Evolutionary conservation across 2,888 invertebrate genomes (phyloP).

Genomic region (Cheilosia scutellata): DNA sequence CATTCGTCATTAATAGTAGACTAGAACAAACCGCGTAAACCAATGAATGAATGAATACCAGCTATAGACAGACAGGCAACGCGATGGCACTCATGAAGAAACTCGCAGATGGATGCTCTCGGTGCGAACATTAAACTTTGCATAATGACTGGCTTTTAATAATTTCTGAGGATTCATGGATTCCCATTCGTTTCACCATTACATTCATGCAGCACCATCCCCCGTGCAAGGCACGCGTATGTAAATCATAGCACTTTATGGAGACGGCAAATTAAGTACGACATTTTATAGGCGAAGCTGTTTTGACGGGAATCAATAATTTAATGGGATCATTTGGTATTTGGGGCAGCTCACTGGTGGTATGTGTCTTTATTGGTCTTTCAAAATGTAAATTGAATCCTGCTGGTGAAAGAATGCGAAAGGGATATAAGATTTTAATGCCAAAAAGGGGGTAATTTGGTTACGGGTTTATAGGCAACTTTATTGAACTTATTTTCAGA

Average conservation of each 20-base stretch:
- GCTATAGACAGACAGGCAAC: not conserved
- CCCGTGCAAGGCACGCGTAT: constrained; percentile 2
- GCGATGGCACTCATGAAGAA: constrained; percentile 3
- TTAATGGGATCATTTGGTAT: constrained; percentile 31
- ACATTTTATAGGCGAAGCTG: constrained; percentile 18
- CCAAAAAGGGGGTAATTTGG: not conserved
- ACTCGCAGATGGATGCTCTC: constrained; percentile 6
- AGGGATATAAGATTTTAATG: not conserved
- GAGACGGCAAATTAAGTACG: constrained; percentile 29
- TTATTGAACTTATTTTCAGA: not conserved
- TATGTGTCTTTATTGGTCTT: not conserved
- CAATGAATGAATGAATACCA: constrained; percentile 8
- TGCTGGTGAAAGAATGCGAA: not conserved
- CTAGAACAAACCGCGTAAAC: constrained; percentile 9
- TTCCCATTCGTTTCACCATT: constrained; percentile 1
- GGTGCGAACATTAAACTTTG: constrained; percentile 31
- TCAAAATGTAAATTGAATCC: constrained; percentile 7
- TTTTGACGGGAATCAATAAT: constrained; percentile 45
- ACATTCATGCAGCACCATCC: not conserved
- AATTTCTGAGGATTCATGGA: constrained; percentile 30
- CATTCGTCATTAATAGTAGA: constrained; percentile 18
- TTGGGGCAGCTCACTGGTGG: constrained; percentile 7
- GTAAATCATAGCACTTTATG: constrained; percentile 13
- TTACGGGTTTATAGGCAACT: not conserved
- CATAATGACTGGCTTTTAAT: constrained; percentile 41